A percentile compares a stretch with the other conserved stretches of the same genome.
Evolutionary conservation across 64 coral and sea anemone genomes (phyloP).

Genomic region (Actinia tenebrosa): DNA sequence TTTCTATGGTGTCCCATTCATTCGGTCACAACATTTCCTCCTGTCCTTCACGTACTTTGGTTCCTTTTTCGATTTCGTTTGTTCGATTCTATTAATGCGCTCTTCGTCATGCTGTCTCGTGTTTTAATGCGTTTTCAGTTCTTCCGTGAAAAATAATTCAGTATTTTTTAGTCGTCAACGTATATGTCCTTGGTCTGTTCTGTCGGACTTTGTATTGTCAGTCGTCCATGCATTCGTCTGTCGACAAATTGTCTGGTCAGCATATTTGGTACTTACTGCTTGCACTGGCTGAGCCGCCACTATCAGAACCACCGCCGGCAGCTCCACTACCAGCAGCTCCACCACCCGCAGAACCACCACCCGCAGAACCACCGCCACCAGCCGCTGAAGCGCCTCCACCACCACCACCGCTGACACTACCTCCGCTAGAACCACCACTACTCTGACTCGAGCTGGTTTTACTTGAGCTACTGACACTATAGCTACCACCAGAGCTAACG

Average conservation of each 20-base stretch:
- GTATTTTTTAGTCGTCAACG: no score
- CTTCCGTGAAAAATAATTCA: no score
- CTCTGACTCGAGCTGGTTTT: neutral
- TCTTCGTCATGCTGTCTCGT: neutral
- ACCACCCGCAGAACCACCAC: neutral
- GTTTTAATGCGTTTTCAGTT: no score
- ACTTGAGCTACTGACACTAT: neutral
- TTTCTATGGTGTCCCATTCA: no score
- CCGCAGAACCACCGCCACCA: neutral
- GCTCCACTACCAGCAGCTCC: neutral
- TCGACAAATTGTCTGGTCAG: no score
- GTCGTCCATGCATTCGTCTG: no score
- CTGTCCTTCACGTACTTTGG: no score
- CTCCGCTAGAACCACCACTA: neutral
- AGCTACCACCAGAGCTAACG: constrained; percentile 1
- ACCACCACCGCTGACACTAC: neutral
- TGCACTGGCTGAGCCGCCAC: neutral
- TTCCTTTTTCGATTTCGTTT: no score
- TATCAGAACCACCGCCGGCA: neutral
- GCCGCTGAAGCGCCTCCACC: neutral
- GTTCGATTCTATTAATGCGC: neutral
- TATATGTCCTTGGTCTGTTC: no score
- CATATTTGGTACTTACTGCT: neutral
- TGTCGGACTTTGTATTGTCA: no score
- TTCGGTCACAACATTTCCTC: no score